Base-by-base conservation (phyloP, 2,888 invertebrate genomes). In the Liposcelis brunnea region DNA sequence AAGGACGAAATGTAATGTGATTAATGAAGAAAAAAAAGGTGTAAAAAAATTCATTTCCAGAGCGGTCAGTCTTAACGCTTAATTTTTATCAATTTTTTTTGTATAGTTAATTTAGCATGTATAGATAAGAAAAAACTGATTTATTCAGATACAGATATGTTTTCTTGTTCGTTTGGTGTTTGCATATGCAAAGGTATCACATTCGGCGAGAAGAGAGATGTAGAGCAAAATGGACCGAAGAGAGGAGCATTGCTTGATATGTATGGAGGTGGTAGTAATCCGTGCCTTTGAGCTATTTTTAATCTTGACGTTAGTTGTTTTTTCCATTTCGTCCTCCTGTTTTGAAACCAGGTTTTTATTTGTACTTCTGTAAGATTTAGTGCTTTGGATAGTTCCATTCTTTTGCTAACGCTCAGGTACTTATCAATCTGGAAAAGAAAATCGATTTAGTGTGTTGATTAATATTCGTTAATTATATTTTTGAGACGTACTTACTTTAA, bases 291-390 rank as follows among this genome's bases (percentile, higher is more conserved):
- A 1, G 89, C 86, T 61, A 90, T 81, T 61, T 90, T 87, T 50
- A 93, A 64, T 2, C 89, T 68, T 0, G 89, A 84, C 1, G 93
- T 90, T 55, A 95, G 65, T 58, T 95, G 94, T 56, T 95, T 95
- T 66, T 95, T 93, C 93, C 93, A 94, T 61, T 95, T 94, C 1
- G 94, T 95, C 49, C 94, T 70, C 47, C 94, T 71, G 60, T 94
- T 91, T 63, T 91, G 90, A 60, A 93, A 93, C 93, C 93, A 93
- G 0, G 93, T 93, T 61, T 94, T 94, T 52, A 94, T 91, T 66
- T 94, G 93, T 0, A 91, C 91, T 65, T 94, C 93, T 0, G 91
- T 91, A 37, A 94, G 69, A 52, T 77, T 82, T 31, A 95, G 63
- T 0, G 80, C 79, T 61, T 89, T 86, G 1, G 93, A 91, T 3